Base-by-base conservation (phyloP, 1,140 invertebrate genomes). In the Akabosia matsudoensis region DNA sequence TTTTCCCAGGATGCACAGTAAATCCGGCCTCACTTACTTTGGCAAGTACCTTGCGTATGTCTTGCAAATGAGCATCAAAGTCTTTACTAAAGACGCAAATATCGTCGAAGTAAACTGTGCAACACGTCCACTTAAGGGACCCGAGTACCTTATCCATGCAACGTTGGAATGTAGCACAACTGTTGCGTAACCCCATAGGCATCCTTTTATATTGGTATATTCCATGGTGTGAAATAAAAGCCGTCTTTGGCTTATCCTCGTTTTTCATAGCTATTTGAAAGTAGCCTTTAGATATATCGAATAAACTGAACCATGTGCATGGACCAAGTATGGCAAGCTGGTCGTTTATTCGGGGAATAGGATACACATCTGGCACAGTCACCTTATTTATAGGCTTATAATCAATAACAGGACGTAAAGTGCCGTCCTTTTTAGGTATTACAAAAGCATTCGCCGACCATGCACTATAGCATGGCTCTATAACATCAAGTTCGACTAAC, bases 51-150 rank as follows among this genome's bases (percentile, higher is more conserved):
- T 74, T 33, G 7, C 74, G 37, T 3, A 88, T 61, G 73, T 87
- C 83, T 14, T 64, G 28, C 4, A 81, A 64, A 74, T 88, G 87
- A 24, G 83, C 80, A 16, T 83, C 79, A 67, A 78, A 81, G 31
- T 75, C 76, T 1, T 82, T 71, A 0, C 82, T 84, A 67, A 82
- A 84, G 1, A 86, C 75, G 0, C 87, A 78, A 4, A 88, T 82
- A 71, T 88, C 87, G 80, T 88, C 86, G 0, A 88, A 73, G 77
- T 86, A 88, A 0, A 83, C 79, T 56, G 83, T 64, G 26, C 18
- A 70, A 71, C 79, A 81, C 30, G 31, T 70, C 70, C 70, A 84
- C n/a, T 76, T 74, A 22, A 83, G 33, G 4, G 82, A 84, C 31
- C 83, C 74, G 14, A 86, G 74, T 2, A 84, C 79, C 16, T 76